Evolutionary conservation across 2,113 vertebrate species (phyloP), one percentile per base, ranked within the genome.

Genomic region (Hyperoodon ampullatus): DNA sequence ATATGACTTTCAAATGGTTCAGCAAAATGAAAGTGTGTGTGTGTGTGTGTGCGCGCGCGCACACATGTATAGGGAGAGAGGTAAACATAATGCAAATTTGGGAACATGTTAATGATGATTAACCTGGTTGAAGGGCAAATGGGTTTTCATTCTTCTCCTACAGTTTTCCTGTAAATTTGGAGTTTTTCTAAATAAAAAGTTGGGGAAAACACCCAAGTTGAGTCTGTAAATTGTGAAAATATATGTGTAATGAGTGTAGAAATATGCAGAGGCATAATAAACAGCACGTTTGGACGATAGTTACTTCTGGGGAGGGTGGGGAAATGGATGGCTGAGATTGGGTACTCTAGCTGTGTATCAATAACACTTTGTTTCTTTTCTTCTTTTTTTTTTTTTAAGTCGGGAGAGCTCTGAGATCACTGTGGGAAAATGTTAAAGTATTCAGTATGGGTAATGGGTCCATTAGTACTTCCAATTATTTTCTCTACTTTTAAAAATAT

Each of bases 161-260:
- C 35, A 71, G 68, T n/a, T 65, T 84, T n/a, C 42, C 39, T 58
- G 0, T 83, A 71, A 83, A 78, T 68, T 53, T 39, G 26, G 87
- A 89, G 39, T 80, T 78, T 96, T 92, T 68, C 33, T 55, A n/a
- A 88, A 77, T 33, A 33, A 87, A 88, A n/a, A 47, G 39, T 82
- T 55, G 53, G 60, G 71, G 3, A 74, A 88, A 71, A 88, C 16
- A n/a, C 8, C 42, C 75, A 80, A n/a, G 19, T 71, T 8, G 50
- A 82, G n/a, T 33, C 39, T 92, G 0, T 91, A 39, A 42, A 60
- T 35, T 44, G 23, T 96, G 65, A 55, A 24, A 74, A 28, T 93
- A 44, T 23, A 30, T 55, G 61, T 61, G n/a, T 81, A 84, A 28
- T 87, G 53, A 50, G 8, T 65, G 16, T 3, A 74, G 81, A 68